phyloP scores from a whole-genome alignment of 1,140 invertebrate species.

The Trinorchestia longiramus region DNA sequence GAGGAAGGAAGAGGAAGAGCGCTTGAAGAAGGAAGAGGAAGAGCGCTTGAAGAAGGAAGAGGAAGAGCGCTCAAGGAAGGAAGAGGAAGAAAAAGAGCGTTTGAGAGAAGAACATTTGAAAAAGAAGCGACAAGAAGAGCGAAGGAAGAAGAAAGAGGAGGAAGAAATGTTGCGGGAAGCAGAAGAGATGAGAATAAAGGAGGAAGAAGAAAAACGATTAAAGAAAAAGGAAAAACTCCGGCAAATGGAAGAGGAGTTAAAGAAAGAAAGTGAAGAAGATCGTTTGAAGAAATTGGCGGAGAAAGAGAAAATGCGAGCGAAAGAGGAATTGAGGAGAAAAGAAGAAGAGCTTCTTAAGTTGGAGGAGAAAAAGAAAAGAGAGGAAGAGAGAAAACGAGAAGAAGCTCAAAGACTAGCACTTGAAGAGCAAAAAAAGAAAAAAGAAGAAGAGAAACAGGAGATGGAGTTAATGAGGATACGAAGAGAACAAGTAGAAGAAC shows the following conservation, averaged over 20 bases:
- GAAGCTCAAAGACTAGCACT: neutral
- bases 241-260: slow-evolving; percentile 2
- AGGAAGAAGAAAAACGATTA: neutral
- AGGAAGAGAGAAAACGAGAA: slow-evolving; percentile 1
- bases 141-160: neutral
- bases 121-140: neutral
- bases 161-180: neutral
- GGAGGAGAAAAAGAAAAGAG: slow-evolving; percentile 10
- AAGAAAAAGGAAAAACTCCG: neutral
- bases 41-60: neutral
- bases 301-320: neutral
- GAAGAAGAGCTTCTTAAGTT: slow-evolving; percentile 9
- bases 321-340: neutral
- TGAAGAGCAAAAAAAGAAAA: neutral
- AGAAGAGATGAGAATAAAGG: neutral
- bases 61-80: neutral
- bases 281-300: neutral
- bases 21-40: neutral
- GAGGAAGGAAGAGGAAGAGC: slow-evolving; percentile 8
- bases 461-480: neutral
- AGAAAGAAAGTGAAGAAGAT: neutral
- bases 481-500: neutral
- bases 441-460: slow-evolving; percentile 15
- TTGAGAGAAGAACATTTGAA: neutral
- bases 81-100: neutral